Base-by-base conservation (phyloP, 2,797 vertebrate species). In the Cyprinodon diabolis region DNA sequence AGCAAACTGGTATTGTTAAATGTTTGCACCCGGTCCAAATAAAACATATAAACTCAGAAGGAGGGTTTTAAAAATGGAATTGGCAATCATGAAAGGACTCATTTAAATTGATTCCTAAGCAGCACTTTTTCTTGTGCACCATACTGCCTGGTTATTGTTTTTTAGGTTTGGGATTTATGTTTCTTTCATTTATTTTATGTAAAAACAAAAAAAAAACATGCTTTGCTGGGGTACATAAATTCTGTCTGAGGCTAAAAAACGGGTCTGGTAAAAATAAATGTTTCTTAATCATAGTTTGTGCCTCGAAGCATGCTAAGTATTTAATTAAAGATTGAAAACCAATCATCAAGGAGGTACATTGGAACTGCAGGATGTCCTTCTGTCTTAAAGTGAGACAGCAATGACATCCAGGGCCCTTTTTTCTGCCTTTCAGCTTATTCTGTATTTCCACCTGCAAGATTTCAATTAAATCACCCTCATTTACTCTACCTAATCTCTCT, bases 281-380 rank as follows among this genome's bases (percentile, higher is more conserved):
- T 87, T 93, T 92, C 92, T 93, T 92, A 89, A 93, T 94, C 91
- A 94, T 90, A 92, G 90, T 88, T 89, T 94, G 90, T 89, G 88
- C 93, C 92, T 93, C 83, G 86, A 85, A 94, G 94, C 94, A 80
- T 91, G 85, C 86, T 90, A 85, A 82, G 85, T 93, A 94, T 95
- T 95, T 94, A 95, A 94, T 94, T 92, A 94, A 92, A 92, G 92
- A 95, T 92, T 94, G 93, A 93, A 94, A 94, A 93, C 87, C 93
- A 95, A 94, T 95, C 94, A 94, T 92, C 87, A 90, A 88, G 90
- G 83, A 76, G 83, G 71, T 80, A 83, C 91, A 92, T 92, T 93
- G 93, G 92, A 91, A 88, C 87, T 86, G 81, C 86, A 87, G 84
- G 79, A 88, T 81, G 77, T 84, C 75, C 93, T 94, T 95, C 93